Conservation (phyloP, 2,888 invertebrate species). For the Chloromyia formosa region DNA sequence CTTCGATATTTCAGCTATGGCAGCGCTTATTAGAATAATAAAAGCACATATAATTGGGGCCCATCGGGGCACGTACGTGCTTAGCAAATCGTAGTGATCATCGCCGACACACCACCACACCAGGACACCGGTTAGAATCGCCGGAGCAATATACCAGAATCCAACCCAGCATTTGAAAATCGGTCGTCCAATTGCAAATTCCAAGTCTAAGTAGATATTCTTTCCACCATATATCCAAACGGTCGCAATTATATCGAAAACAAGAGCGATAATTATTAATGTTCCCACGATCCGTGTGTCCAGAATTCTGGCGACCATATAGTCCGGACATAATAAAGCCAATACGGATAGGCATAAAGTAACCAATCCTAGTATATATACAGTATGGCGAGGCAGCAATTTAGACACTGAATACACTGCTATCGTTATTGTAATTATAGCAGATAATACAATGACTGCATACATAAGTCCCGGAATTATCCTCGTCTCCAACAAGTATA, state of each 20-base stretch:
- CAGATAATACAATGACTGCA: conserved; percentile 58
- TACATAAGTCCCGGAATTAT: conserved; percentile 59
- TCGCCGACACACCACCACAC: conserved; percentile 64
- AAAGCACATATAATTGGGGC: conserved; percentile 61
- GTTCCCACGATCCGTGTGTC: conserved; percentile 62
- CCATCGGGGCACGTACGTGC: conserved; percentile 61
- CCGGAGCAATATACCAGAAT: conserved; percentile 62
- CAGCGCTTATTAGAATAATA: conserved; percentile 58
- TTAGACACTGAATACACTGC: conserved; percentile 62
- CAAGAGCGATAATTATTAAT: conserved; percentile 59
- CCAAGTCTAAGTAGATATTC: conserved; percentile 63
- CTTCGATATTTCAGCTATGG: conserved; percentile 62
- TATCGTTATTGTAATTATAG: conserved; percentile 59
- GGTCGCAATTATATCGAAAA: conserved; percentile 62
- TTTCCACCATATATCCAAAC: conserved; percentile 64
- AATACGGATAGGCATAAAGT: conserved; percentile 60
- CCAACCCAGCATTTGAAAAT: conserved; percentile 62
- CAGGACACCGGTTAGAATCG: conserved; percentile 59
- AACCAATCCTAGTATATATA: conserved; percentile 61
- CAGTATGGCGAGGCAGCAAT: conserved; percentile 61
- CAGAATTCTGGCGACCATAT: conserved; percentile 58
- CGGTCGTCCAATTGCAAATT: conserved; percentile 64
- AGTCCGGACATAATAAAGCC: conserved; percentile 60
- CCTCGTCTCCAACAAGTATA: conserved; percentile 52
- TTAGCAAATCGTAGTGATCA: conserved; percentile 58